Evolutionary conservation across 2,888 invertebrate species (phyloP).

Genomic region (Aporophyla lueneburgensis): DNA sequence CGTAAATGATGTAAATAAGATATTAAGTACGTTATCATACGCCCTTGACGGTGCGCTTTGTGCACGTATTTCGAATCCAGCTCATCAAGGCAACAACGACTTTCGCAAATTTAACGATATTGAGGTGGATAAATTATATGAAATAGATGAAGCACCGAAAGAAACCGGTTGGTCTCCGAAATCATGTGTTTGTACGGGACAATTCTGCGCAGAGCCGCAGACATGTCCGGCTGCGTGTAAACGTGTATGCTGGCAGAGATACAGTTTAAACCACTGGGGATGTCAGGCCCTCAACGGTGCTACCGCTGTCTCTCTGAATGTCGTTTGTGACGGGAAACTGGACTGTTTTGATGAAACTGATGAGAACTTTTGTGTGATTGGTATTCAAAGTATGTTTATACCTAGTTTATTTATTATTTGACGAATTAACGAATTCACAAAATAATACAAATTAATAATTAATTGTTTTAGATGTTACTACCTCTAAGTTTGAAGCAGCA

Average conservation of each 20-base stretch:
- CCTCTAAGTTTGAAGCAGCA: slow-evolving; percentile 76
- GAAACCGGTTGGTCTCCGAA: slow-evolving; percentile 65
- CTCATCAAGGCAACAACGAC: background rate
- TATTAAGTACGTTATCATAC: slow-evolving; percentile 74
- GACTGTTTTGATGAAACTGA: slow-evolving; percentile 85
- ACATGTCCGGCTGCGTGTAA: slow-evolving; percentile 76
- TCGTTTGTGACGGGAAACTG: slow-evolving; percentile 84
- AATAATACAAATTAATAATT: background rate
- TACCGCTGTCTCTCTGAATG: slow-evolving; percentile 73
- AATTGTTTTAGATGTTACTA: slow-evolving; percentile 68
- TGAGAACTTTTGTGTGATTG: slow-evolving; percentile 77
- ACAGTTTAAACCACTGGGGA: slow-evolving; percentile 75
- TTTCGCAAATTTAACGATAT: slow-evolving; percentile 49
- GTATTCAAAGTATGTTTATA: slow-evolving; percentile 62
- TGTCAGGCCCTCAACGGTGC: slow-evolving; percentile 75
- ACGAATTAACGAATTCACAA: background rate
- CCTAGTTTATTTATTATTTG: background rate
- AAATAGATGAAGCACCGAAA: slow-evolving; percentile 48
- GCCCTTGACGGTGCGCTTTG: slow-evolving; percentile 77
- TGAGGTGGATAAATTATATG: slow-evolving; percentile 13
- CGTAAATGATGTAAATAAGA: slow-evolving; percentile 71
- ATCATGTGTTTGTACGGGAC: slow-evolving; percentile 74
- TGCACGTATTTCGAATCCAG: slow-evolving; percentile 37
- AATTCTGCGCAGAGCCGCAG: slow-evolving; percentile 67
- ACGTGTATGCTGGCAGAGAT: slow-evolving; percentile 77